phyloP scores from a whole-genome alignment of 1,140 invertebrate genomes.

The Megalonaias nervosa region DNA sequence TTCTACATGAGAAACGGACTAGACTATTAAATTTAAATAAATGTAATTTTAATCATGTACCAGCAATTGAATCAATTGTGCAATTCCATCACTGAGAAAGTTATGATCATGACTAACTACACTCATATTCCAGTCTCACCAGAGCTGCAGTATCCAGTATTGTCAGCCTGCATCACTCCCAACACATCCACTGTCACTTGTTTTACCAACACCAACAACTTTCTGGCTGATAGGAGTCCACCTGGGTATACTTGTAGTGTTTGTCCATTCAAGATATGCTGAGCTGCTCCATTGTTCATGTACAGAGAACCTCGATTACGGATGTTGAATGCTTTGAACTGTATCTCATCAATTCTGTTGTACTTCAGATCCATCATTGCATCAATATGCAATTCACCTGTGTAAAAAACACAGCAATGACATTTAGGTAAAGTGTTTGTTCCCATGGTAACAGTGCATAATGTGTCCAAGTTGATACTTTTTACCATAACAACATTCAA shows the following conservation, averaged over 20 bases:
- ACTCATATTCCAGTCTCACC: slow-evolving; percentile 29
- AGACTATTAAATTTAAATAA: too few species aligned
- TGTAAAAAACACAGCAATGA: too few species aligned
- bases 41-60: too few species aligned
- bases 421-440: too few species aligned
- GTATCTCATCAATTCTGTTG: slow-evolving; percentile 46
- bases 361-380: slow-evolving; percentile 51
- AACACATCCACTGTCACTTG: slow-evolving; percentile 54
- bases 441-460: too few species aligned
- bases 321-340: slow-evolving; percentile 52
- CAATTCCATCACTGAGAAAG: neutral
- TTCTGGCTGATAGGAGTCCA: slow-evolving; percentile 42
- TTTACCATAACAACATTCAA: too few species aligned
- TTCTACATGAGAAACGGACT: too few species aligned
- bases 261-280: slow-evolving; percentile 43
- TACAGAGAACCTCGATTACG: slow-evolving; percentile 55
- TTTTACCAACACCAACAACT: slow-evolving; percentile 40
- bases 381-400: too few species aligned
- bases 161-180: slow-evolving; percentile 48
- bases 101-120: neutral
- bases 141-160: slow-evolving; percentile 45
- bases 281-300: slow-evolving; percentile 45
- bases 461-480: too few species aligned
- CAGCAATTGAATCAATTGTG: too few species aligned
- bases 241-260: slow-evolving; percentile 43